phyloP scores from a whole-genome alignment of 2,113 vertebrate species.

The Rousettus leschenaultii region DNA sequence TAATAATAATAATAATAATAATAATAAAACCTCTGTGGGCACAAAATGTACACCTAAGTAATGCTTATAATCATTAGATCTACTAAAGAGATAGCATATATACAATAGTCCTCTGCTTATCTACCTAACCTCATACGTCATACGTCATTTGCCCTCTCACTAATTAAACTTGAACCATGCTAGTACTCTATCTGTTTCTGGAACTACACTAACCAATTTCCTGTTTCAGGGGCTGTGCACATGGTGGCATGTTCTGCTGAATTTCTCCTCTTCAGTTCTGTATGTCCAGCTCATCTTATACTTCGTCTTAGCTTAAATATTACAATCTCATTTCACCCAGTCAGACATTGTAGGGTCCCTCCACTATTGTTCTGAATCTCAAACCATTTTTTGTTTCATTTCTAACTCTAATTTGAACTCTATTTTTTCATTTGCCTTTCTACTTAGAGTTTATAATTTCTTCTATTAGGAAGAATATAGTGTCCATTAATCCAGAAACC shows the following conservation, averaged over 20 bases:
- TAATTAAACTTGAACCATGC: neutral
- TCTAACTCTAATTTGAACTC: neutral
- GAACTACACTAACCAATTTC: neutral
- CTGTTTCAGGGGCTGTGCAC: neutral
- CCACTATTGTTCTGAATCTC: neutral
- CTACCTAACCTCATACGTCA: neutral
- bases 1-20: too few species aligned
- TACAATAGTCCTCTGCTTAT: neutral
- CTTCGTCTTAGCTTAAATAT: neutral
- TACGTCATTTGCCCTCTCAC: neutral
- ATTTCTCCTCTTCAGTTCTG: neutral
- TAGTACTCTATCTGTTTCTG: neutral
- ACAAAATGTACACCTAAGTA: neutral
- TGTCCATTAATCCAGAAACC: neutral
- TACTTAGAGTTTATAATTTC: neutral
- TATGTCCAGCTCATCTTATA: neutral
- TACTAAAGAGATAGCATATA: neutral
- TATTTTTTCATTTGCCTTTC: neutral
- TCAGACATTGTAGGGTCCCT: neutral
- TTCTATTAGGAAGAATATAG: neutral
- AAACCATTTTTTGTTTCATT: neutral
- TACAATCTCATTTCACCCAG: neutral
- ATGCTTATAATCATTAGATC: neutral
- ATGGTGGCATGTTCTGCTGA: neutral
- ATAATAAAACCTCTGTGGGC: neutral